Evolutionary conservation across 2,797 vertebrate genomes (phyloP), one percentile per base, ranked within the genome.

Genomic region (Rhinatrema bivittatum): DNA sequence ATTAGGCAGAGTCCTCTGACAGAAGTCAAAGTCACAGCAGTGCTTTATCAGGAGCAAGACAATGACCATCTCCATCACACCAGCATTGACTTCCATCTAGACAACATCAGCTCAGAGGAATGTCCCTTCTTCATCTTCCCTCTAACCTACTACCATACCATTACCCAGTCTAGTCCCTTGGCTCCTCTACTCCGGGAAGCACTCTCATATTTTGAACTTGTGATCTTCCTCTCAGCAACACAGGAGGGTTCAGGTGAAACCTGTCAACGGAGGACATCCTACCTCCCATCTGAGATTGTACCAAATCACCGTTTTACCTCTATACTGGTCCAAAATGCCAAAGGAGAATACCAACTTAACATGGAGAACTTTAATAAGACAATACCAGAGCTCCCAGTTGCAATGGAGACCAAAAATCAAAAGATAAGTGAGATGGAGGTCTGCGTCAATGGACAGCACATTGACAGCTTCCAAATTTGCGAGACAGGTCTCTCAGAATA

Each of bases 121-220:
- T 98, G 91, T 26, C 94, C 96, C 1, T 91, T 96, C 44, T 98
- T 99, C 50, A 78, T 87, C 41, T 98, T 94, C 38, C 95, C 94
- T 3, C 78, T 99, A 36, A 97, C 89, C 24, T 98, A 97, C 67
- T 82, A 77, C 44, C 94, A 98, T 29, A 69, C 74, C 1, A 70
- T 98, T 41, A 86, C 81, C 40, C 76, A 84, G 17, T 78, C 77
- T 2, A 98, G 94, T 58, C 92, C 93, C 0, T 72, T 99, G 39
- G 88, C 83, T 51, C 60, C 79, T 5, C 63, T 86, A 24, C 79
- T 97, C 20, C 84, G 84, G 29, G 86, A 88, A 50, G 70, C 55
- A 8, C 9, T 42, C 25, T 13, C 46, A 8, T 29, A 91, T 54
- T 95, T 93, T 49, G 96, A 99, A 70, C 52, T 99, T 50, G 93